Evolutionary conservation across 2,888 invertebrate species (phyloP), one percentile per base, ranked within the genome.

Genomic region (Tachina grossa): DNA sequence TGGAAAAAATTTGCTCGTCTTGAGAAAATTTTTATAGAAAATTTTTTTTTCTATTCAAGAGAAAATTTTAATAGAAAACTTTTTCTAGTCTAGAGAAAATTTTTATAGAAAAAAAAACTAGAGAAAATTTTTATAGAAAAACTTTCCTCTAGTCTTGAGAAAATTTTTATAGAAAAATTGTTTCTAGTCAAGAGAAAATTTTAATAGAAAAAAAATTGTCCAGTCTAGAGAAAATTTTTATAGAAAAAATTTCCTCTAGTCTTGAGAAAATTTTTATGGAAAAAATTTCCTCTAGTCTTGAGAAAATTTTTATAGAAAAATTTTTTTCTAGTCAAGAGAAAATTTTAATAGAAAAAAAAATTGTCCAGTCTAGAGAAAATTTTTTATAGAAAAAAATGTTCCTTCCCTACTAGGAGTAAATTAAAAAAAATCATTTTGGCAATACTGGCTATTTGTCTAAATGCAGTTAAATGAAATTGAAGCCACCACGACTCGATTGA

Each of bases 381-480:
- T 31, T 31, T 31, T 31, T 22, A 22, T 1, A 22, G 6, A 31
- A 31, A 31, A 31, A 2, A 31, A 31, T 31, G 5, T 31, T 6
- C 6, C 6, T 6, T 31, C 31, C 31, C 31, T 6, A 31, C 31
- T 31, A 2, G 31, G 6, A 31, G 31, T 31, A 31, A 31, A 31
- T 31, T 3, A 31, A 31, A 31, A 31, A 31, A 31, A 31, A 31
- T 31, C 0, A 31, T 31, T 6, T 31, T 6, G 6, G 31, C 6
- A 5, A 31, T 0, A 31, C 31, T 31, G 31, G 5, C 5, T 31
- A 31, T 31, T 71, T 79, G 63, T 65, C 39, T 55, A 63, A 65
- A 71, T 71, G 16, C 47, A 72, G 71, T 79, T 53, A 63, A 79
- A 51, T 55, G 53, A 53, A 39, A 39, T 53, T 53, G 14, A 47